Percentiles rank a stretch among this genome's conserved stretches.
Evolutionary conservation across 2,888 invertebrate species (phyloP).

Genomic region (Hanleya hanleyi): DNA sequence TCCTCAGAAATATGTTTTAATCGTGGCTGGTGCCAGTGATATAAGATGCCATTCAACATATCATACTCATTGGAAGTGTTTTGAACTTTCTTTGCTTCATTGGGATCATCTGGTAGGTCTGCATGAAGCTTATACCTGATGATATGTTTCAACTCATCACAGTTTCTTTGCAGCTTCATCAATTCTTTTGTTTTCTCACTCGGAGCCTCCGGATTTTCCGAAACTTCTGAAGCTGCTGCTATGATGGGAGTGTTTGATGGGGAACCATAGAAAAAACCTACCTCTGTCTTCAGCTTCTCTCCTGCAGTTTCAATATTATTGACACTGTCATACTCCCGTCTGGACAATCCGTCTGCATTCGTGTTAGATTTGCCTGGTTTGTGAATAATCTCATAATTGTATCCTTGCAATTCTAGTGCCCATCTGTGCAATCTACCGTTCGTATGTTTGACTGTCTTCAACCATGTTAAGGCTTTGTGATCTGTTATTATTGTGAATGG

Average conservation of each 20-base stretch:
- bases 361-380: conserved; percentile 7
- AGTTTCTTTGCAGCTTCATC: conserved; percentile 9
- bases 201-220: not conserved
- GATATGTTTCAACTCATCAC: conserved; percentile 15
- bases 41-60: conserved; percentile 18
- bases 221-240: not conserved
- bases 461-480: conserved; percentile 30
- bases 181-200: not conserved
- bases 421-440: conserved; percentile 24
- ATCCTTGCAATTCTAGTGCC: conserved; percentile 31
- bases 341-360: conserved; percentile 15
- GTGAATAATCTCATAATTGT: conserved; percentile 24
- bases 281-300: too few relatives aligned
- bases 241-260: too few relatives aligned
- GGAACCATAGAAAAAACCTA: too few relatives aligned
- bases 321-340: conserved; percentile 14
- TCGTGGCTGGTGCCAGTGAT: conserved; percentile 26
- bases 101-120: conserved; percentile 7
- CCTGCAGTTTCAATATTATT: too few relatives aligned
- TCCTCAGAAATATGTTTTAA: not conserved
- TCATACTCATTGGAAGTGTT: conserved; percentile 13
- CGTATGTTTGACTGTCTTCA: conserved; percentile 18
- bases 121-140: conserved; percentile 3
- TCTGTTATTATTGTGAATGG: conserved; percentile 36
- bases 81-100: conserved; percentile 1